Evolutionary conservation across 2,797 vertebrate species (phyloP).

Genomic region (Periparus ater): DNA sequence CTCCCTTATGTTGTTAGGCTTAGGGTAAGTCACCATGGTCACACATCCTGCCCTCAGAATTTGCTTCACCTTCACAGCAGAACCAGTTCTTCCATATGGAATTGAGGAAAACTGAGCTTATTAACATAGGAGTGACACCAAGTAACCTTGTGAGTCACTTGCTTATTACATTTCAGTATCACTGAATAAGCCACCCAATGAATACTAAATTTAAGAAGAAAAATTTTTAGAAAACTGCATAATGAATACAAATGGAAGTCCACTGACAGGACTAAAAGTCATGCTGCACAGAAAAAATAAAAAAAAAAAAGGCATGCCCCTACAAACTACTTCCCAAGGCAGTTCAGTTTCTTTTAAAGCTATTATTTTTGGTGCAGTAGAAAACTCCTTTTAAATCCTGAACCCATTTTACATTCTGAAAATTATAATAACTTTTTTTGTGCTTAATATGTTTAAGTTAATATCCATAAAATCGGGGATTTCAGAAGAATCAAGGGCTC

Average conservation of each 20-base stretch:
- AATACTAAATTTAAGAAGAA: neutral
- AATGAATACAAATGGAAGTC: neutral
- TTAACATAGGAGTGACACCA: neutral
- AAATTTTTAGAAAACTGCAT: neutral
- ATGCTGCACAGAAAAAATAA: neutral
- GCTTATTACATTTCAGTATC: neutral
- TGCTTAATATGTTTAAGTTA: neutral
- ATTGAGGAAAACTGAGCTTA: neutral
- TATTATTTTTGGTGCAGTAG: neutral
- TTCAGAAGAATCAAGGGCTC: neutral
- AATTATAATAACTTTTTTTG: neutral
- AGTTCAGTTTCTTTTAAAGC: neutral
- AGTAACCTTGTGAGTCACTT: neutral
- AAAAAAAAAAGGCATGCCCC: accelerated
- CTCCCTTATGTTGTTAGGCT: neutral
- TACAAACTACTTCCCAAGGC: neutral
- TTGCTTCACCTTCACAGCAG: neutral
- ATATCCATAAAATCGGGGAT: neutral
- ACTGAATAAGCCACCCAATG: neutral
- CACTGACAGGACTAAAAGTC: neutral
- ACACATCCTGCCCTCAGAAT: neutral
- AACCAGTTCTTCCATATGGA: neutral
- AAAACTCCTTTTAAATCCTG: neutral
- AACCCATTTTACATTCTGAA: neutral
- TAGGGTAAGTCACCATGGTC: neutral